Percentiles rank a stretch among this genome's conserved stretches.
These are phyloP conservation scores for Phytoseiulus persimilis DNA, from an alignment of 2,888 invertebrate genomes.

Conservation along the genomic window DNA sequence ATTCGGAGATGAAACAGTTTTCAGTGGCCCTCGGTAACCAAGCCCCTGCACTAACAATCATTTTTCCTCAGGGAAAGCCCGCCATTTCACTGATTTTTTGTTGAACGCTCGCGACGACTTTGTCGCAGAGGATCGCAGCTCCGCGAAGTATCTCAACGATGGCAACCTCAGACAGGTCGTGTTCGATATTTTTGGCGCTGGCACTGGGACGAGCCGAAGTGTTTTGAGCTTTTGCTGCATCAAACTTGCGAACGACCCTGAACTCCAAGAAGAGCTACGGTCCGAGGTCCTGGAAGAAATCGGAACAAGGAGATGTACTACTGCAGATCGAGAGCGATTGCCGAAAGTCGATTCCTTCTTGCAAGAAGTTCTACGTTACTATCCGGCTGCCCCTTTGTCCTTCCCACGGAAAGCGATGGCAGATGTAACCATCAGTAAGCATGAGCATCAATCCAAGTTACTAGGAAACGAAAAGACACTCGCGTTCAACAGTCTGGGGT, in stretches of 20 bases:
- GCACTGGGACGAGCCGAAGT: not conserved
- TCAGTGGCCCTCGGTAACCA: not conserved
- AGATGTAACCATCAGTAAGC: not conserved
- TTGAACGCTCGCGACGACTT: not conserved
- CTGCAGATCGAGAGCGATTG: not conserved
- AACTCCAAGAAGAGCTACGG: conserved; percentile 10
- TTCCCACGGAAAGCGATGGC: not conserved
- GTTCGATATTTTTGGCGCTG: not conserved
- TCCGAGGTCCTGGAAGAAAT: not conserved
- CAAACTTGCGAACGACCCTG: not conserved
- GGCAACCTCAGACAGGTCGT: not conserved
- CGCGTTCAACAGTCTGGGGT: too few relatives aligned
- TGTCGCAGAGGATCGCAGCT: not conserved
- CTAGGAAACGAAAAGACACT: too few relatives aligned
- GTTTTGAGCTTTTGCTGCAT: not conserved
- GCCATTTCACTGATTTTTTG: conserved; percentile 14
- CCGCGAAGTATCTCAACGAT: not conserved
- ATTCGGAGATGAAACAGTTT: too few relatives aligned
- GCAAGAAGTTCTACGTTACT: not conserved
- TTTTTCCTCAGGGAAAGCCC: not conserved
- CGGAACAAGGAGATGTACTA: not conserved
- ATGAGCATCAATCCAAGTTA: too few relatives aligned
- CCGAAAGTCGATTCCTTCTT: not conserved
- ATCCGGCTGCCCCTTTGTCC: not conserved
- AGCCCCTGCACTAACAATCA: not conserved